These are phyloP conservation scores for Oreotragus oreotragus DNA, from an alignment of 2,113 vertebrate genomes.

Conservation along the genomic window DNA sequence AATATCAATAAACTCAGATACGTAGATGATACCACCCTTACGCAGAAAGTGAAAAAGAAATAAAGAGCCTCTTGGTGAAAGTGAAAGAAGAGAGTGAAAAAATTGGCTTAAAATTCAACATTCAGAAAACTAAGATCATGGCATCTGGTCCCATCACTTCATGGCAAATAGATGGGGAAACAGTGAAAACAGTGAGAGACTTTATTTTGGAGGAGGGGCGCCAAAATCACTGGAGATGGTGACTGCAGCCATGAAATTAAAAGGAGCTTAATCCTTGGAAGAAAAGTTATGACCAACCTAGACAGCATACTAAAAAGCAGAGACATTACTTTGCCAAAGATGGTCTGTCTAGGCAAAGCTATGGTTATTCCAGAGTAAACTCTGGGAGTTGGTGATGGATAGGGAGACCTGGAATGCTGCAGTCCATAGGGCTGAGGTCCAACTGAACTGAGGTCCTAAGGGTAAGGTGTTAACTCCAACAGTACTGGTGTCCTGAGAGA, in stretches of 20 bases:
- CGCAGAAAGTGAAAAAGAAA: not conserved
- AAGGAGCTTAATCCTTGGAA: not conserved
- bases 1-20: not conserved
- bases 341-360: not conserved
- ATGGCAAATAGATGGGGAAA: not conserved
- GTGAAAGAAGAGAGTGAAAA: not conserved
- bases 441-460: not conserved
- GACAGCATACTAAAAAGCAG: not conserved
- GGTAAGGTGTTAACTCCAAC: not conserved
- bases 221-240: not conserved
- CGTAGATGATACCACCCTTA: not conserved
- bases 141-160: not conserved
- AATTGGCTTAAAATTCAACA: not conserved
- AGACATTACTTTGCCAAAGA: not conserved
- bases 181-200: not conserved
- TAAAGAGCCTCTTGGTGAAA: not conserved
- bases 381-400: not conserved
- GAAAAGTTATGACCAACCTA: not conserved
- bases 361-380: not conserved
- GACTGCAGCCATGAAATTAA: not conserved
- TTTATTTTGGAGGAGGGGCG: not conserved
- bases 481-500: not conserved
- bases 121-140: not conserved
- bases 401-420: not conserved
- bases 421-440: not conserved